phyloP scores from a whole-genome alignment of 2,797 vertebrate species.

The Eulemur albifrons region DNA sequence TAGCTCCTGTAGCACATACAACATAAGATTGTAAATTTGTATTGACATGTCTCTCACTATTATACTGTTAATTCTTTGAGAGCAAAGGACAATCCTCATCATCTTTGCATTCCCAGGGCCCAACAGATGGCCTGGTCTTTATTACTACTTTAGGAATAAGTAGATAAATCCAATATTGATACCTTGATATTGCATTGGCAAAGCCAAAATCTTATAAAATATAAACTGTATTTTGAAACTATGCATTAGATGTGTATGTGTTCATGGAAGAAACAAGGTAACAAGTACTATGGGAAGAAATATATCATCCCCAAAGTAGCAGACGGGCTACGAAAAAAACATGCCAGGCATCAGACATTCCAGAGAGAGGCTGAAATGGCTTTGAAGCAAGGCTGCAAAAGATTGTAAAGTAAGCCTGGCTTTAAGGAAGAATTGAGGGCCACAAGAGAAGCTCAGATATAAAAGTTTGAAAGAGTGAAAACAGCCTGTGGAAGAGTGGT shows the following conservation, averaged over 20 bases:
- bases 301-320: conserved; percentile 8
- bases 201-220: conserved; percentile 39
- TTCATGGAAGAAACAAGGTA: neutral
- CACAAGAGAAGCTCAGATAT: neutral
- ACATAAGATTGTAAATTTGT: neutral
- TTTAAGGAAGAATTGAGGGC: conserved; percentile 21
- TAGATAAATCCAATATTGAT: neutral
- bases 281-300: neutral
- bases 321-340: neutral
- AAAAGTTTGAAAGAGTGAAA: neutral
- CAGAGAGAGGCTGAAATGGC: neutral
- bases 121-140: neutral
- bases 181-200: conserved; percentile 26
- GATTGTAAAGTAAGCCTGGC: neutral
- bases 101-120: neutral
- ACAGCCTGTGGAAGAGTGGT: neutral
- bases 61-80: neutral
- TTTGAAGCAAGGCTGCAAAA: neutral
- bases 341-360: conserved; percentile 16
- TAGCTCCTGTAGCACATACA: neutral
- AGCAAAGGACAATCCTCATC: neutral
- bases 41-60: neutral
- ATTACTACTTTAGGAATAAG: conserved; percentile 8
- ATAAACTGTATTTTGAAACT: neutral
- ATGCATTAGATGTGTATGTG: neutral